Conservation (phyloP, 2,888 invertebrate genomes). For the Zele albiditarsus region DNA sequence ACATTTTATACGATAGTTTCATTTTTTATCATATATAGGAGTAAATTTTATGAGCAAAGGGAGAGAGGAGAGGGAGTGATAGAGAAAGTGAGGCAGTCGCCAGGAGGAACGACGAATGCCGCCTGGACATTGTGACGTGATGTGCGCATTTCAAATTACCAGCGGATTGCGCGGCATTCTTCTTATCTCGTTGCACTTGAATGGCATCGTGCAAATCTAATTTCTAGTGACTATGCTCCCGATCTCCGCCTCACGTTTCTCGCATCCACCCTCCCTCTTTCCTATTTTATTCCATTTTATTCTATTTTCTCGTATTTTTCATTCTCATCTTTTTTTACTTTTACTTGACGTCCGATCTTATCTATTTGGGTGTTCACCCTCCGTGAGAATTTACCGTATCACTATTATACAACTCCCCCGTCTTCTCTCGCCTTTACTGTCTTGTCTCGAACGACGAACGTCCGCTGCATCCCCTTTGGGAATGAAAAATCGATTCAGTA, state of each 20-base stretch:
- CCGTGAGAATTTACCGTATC: slow-evolving; percentile 19
- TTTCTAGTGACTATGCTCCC: slow-evolving; percentile 47
- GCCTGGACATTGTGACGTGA: neutral
- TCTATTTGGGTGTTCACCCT: slow-evolving; percentile 24
- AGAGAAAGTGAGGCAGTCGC: neutral
- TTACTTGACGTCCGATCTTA: slow-evolving; percentile 31
- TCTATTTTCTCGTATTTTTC: slow-evolving; percentile 21
- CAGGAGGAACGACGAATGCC: neutral
- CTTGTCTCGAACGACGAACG: slow-evolving; percentile 25
- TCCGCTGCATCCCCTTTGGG: slow-evolving; percentile 38
- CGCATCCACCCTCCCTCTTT: neutral
- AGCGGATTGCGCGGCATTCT: slow-evolving; percentile 68
- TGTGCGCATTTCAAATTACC: slow-evolving; percentile 48
- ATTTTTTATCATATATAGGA: too few relatives aligned
- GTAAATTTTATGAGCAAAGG: too few relatives aligned
- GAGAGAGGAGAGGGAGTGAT: too few relatives aligned
- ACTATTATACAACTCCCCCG: slow-evolving; percentile 30
- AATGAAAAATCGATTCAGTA: slow-evolving; percentile 53
- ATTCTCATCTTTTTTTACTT: slow-evolving; percentile 31
- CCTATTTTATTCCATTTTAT: slow-evolving; percentile 24
- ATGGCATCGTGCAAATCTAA: slow-evolving; percentile 65
- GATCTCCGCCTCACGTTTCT: slow-evolving; percentile 22
- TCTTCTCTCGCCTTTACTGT: slow-evolving; percentile 21
- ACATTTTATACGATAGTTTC: too few relatives aligned
- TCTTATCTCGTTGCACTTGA: slow-evolving; percentile 65